Base-by-base conservation (phyloP, 1,140 invertebrate species). In the Himalopsyche phryganea region DNA sequence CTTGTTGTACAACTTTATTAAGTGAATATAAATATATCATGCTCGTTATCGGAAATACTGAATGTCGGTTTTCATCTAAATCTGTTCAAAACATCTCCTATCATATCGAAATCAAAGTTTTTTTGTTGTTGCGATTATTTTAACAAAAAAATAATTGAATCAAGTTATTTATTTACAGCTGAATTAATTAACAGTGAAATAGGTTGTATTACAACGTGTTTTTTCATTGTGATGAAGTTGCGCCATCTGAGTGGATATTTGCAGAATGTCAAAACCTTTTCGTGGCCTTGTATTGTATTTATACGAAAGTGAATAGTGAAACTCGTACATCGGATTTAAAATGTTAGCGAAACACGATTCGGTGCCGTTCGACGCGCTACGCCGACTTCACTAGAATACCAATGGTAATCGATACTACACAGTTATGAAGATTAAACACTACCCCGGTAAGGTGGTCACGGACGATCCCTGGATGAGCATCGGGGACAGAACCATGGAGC, bases 371-470 rank as follows among this genome's bases (percentile, higher is more conserved):
- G 23, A 28, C 9, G 23, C 9, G 23, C 23, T 41, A 41, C 17
- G 13, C 6, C 11, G 40, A 41, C 17, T 41, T 41, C 6, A 14
- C 6, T 5, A 4, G 11, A 11, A 14, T 41, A 41, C 11, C 13
- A 41, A 41, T 41, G 40, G 13, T 41, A 23, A 46, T 19, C 23
- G 9, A 28, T 28, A 28, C 3, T 28, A 28, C 23, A 23, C n/a
- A 69, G 80, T 67, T 69, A 91, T 91, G 88, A 89, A 88, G 79
- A 88, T 91, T 45, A 84, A 89, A 73, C 85, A 86, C 66, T 89
- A 90, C 73, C 89, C 89, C 11, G 89, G 88, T 52, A 85, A 87
- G 73, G 88, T 84, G 38, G 86, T 89, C 67, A 73, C 88, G 71
- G 85, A 89, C 54, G 85, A 86, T 69, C 83, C 85, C 18, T 83